Percentiles rank a stretch among this genome's conserved stretches.
Conservation (phyloP, 2,888 invertebrate species). For the Scrobipalpa atriplicella region DNA sequence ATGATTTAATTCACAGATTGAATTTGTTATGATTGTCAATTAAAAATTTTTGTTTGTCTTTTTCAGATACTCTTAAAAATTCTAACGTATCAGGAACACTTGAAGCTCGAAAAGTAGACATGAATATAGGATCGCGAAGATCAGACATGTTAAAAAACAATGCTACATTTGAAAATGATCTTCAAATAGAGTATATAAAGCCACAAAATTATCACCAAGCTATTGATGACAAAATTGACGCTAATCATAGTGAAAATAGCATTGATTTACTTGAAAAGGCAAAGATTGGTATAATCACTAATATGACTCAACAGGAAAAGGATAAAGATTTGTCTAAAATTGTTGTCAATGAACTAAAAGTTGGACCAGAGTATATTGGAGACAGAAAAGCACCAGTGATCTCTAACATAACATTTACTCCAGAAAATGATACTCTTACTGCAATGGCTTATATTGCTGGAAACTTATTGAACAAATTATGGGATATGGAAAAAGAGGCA, state of each 20-base stretch:
- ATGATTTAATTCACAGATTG: neutral
- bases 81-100: slow-evolving; percentile 60
- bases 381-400: slow-evolving; percentile 55
- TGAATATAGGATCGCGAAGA: slow-evolving; percentile 48
- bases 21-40: neutral
- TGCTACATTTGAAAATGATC: slow-evolving; percentile 43
- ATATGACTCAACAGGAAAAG: slow-evolving; percentile 55
- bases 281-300: slow-evolving; percentile 47
- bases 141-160: slow-evolving; percentile 44
- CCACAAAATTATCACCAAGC: slow-evolving; percentile 55
- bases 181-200: slow-evolving; percentile 64
- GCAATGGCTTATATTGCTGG: slow-evolving; percentile 77
- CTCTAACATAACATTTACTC: slow-evolving; percentile 73
- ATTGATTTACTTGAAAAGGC: slow-evolving; percentile 44
- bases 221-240: slow-evolving; percentile 67
- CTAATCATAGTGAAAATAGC: slow-evolving; percentile 48
- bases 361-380: slow-evolving; percentile 64
- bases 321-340: slow-evolving; percentile 66
- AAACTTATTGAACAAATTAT: slow-evolving; percentile 70
- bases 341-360: slow-evolving; percentile 67
- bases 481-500: slow-evolving; percentile 70
- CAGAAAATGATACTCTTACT: slow-evolving; percentile 71
- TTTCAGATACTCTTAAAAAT: slow-evolving; percentile 61
- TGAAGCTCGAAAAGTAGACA: slow-evolving; percentile 52
- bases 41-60: too few relatives aligned